Evolutionary conservation across 1,140 invertebrate genomes (phyloP).

Genomic region (Cotesia typhae): DNA sequence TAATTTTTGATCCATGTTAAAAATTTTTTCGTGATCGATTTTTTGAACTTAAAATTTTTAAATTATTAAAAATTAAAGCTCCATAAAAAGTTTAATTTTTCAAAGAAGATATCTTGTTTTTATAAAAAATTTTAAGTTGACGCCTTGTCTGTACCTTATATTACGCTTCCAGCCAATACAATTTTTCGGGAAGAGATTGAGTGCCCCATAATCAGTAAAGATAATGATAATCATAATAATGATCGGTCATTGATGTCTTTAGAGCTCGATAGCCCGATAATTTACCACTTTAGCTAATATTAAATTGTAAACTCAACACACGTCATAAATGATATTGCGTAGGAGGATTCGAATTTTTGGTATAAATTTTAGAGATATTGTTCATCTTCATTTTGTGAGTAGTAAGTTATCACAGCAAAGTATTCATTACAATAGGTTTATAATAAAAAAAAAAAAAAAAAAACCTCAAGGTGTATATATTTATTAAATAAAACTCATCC

Average conservation of each 20-base stretch:
- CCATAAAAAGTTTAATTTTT: background rate
- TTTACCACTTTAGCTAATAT: slow-evolving; percentile 33
- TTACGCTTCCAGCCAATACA: background rate
- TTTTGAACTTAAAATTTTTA: too few species aligned
- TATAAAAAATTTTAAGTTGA: slow-evolving; percentile 16
- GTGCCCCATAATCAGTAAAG: slow-evolving; percentile 15
- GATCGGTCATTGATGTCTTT: slow-evolving; percentile 33
- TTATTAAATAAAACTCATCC: slow-evolving; percentile 1
- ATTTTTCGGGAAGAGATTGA: background rate
- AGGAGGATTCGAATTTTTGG: slow-evolving; percentile 25
- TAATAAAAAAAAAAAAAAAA: background rate
- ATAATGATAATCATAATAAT: slow-evolving; percentile 29
- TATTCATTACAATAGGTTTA: background rate
- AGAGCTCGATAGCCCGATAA: slow-evolving; percentile 19
- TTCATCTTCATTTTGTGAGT: too few species aligned
- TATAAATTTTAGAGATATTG: background rate
- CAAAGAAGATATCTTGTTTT: slow-evolving; percentile 24
- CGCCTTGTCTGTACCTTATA: slow-evolving; percentile 13
- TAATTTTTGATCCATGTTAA: too few species aligned
- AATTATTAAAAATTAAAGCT: too few species aligned
- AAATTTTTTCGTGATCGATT: too few species aligned
- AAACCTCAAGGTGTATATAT: background rate
- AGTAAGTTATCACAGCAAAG: background rate
- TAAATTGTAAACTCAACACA: slow-evolving; percentile 31
- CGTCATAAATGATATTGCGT: slow-evolving; percentile 16